phyloP scores from a whole-genome alignment of 2,113 vertebrate species.

The Vanacampus margaritifer region DNA sequence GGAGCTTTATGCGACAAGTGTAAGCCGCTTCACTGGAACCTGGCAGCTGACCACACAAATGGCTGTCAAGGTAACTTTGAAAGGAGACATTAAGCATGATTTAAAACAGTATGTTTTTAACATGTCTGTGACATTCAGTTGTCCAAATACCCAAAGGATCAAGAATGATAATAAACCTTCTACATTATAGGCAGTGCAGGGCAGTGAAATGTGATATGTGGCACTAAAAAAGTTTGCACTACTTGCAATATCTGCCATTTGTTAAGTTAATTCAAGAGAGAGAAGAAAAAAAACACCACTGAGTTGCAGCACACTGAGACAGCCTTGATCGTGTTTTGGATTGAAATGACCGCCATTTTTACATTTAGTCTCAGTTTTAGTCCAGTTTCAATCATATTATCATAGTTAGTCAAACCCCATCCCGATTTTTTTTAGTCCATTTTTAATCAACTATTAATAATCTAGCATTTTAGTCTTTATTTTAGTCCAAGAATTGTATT shows the following conservation, averaged over 20 bases:
- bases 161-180: too few relatives aligned
- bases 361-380: too few relatives aligned
- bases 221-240: background rate
- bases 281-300: background rate
- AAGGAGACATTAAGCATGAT: background rate
- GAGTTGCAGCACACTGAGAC: background rate
- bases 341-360: background rate
- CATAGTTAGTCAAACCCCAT: too few relatives aligned
- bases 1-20: constrained; percentile 80
- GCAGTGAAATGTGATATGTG: background rate
- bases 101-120: background rate
- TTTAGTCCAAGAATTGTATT: too few relatives aligned
- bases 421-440: too few relatives aligned
- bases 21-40: constrained; percentile 89
- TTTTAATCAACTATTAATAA: too few relatives aligned
- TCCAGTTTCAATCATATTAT: too few relatives aligned
- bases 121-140: background rate
- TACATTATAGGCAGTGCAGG: background rate
- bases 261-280: background rate
- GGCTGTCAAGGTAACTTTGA: constrained; percentile 81
- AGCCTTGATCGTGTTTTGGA: background rate
- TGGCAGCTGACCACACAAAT: constrained; percentile 72
- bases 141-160: too few relatives aligned
- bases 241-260: background rate
- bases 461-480: too few relatives aligned